Evolutionary conservation across 30 jellyfish, hydroid and myxozoan species (phyloP), one percentile per base, ranked within the genome.

Genomic region (Rhopilema esculentum): DNA sequence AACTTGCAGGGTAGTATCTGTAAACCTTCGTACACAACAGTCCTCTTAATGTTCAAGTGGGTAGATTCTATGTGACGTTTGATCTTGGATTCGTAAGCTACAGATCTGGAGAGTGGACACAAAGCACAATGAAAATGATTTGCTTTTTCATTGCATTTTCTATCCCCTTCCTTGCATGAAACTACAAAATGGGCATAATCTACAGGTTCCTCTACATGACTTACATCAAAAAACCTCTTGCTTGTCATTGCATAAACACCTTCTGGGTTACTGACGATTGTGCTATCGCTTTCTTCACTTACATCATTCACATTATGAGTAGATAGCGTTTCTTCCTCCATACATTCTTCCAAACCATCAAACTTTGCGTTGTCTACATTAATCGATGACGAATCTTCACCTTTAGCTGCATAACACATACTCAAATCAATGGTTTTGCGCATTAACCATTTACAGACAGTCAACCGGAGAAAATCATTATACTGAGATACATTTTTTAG

Each of bases 401-500:
- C 12, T 40, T 40, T 40, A 40, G 57, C 12, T 40, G 57, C 57
- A 40, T 40, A 12, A 12, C 57, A 40, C 9, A 40, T 6, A 12
- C 12, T 40, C 57, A 40, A 40, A 12, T 40, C 57, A 2, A 40
- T 12, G 6, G 6, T 40, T 40, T 40, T 40, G 9, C 12, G 57
- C 6, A 65, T 17, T 65, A 65, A 21, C 82, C 82, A 71, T 32
- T 25, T 71, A 0, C 24, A 21, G 26, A 22, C 82, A 18, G 22
- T 71, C 65, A 71, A 16, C 66, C 67, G 1, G 26, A 71, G 65
- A 71, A 71, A 71, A 32, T 71, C 82, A 71, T 26, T 71, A 71
- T 28, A 71, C 20, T 8, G n/a, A 16, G 82, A 4, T 71, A 71
- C 26, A 40, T 71, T 21, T 71, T 71, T 71, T 21, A 71, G 52